Conservation (phyloP, 2,113 vertebrate species). For the Rhynchomys soricoides region DNA sequence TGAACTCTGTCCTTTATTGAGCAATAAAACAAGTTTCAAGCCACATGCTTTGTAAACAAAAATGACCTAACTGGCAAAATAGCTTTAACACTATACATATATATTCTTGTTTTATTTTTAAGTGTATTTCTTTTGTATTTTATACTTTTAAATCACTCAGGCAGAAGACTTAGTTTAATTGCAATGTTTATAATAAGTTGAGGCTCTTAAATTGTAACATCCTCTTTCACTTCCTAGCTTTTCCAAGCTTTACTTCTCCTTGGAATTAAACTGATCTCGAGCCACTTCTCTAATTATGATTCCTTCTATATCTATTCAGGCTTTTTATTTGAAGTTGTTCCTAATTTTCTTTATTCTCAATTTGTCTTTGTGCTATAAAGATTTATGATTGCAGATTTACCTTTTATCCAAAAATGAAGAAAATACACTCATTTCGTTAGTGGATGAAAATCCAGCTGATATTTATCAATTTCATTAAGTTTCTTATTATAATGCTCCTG, state of each 20-base stretch:
- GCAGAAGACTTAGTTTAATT: constrained; percentile 60
- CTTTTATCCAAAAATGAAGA: constrained; percentile 17
- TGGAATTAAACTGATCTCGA: constrained; percentile 59
- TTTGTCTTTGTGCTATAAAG: constrained; percentile 40
- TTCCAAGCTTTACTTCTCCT: constrained; percentile 47
- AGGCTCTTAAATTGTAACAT: constrained; percentile 50
- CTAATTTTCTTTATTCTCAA: constrained; percentile 21
- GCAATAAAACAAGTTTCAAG: constrained; percentile 45
- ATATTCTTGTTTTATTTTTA: constrained; percentile 51
- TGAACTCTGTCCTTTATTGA: constrained; percentile 15
- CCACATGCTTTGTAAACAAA: constrained; percentile 12
- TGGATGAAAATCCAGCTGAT: constrained; percentile 4
- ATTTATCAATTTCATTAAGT: constrained; percentile 51
- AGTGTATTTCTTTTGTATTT: not conserved
- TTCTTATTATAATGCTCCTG: not conserved
- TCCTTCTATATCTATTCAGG: constrained; percentile 40
- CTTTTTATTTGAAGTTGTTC: constrained; percentile 15
- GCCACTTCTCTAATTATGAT: constrained; percentile 16
- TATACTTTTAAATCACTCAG: constrained; percentile 33
- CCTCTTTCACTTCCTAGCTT: constrained; percentile 36
- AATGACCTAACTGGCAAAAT: constrained; percentile 29
- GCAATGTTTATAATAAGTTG: constrained; percentile 55
- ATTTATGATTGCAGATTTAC: not conserved
- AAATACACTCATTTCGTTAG: not conserved
- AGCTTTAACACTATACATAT: constrained; percentile 32